These are phyloP conservation scores for Chrysocyon brachyurus DNA, from an alignment of 2,797 vertebrate species.

Conservation along the genomic window DNA sequence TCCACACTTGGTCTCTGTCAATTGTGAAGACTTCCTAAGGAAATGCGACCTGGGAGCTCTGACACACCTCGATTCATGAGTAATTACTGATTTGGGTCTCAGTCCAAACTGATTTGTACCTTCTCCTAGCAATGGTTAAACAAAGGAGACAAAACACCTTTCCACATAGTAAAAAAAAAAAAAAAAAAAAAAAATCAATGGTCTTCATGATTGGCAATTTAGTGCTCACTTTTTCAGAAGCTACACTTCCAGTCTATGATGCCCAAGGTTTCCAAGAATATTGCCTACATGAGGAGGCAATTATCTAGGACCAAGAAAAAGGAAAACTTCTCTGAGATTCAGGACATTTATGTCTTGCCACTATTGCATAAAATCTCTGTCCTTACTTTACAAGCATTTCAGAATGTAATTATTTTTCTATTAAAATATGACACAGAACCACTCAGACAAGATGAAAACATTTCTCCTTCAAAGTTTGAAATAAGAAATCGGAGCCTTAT, in stretches of 20 bases:
- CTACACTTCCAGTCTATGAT: neutral
- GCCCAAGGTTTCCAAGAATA: constrained; percentile 17
- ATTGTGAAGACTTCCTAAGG: neutral
- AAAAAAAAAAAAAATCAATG: neutral
- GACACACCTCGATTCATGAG: constrained; percentile 37
- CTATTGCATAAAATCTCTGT: neutral
- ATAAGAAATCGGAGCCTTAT: constrained; percentile 40
- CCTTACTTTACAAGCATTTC: constrained; percentile 13
- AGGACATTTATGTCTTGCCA: neutral
- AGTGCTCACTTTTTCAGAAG: neutral
- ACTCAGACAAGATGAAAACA: constrained; percentile 32
- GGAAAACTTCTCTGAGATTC: constrained; percentile 25
- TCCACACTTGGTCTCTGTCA: neutral
- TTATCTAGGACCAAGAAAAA: neutral
- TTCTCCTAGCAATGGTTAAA: neutral
- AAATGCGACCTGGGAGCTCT: neutral
- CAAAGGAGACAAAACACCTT: neutral
- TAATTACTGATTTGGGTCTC: neutral
- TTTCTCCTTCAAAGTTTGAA: constrained; percentile 45
- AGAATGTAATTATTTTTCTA: constrained; percentile 69
- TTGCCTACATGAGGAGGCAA: neutral
- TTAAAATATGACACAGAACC: constrained; percentile 63
- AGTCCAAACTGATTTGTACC: neutral
- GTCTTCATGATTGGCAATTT: neutral
- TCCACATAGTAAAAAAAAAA: neutral